Evolutionary conservation across 2,888 invertebrate species (phyloP).

Genomic region (Orchestes rusci): DNA sequence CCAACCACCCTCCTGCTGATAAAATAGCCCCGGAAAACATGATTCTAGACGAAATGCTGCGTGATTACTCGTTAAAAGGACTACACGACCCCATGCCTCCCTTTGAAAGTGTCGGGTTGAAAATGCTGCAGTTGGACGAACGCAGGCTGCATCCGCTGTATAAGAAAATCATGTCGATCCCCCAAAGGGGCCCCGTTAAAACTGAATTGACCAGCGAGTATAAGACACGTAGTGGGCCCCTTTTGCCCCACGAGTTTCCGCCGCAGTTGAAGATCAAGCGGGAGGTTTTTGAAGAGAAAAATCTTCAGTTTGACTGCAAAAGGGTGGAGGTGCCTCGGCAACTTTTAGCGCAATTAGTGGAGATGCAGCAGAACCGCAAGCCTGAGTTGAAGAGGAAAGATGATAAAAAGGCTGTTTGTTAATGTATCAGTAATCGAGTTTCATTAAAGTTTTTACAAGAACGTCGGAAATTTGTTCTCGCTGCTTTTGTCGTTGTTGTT

Average conservation of each 20-base stretch:
- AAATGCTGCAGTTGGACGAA: constrained; percentile 36
- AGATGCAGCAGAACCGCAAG: neutral
- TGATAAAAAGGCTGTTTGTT: too few relatives aligned
- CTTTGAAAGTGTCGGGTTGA: constrained; percentile 34
- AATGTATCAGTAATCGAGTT: too few relatives aligned
- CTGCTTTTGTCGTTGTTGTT: too few relatives aligned
- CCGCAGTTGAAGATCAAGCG: neutral
- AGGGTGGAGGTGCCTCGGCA: neutral
- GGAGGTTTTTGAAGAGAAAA: neutral
- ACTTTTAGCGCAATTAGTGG: neutral
- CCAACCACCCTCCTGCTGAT: constrained; percentile 27
- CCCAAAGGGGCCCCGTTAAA: too few relatives aligned
- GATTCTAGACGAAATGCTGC: constrained; percentile 34
- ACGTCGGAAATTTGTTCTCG: too few relatives aligned
- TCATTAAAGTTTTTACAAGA: too few relatives aligned
- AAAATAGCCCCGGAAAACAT: constrained; percentile 31
- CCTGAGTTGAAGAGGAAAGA: neutral
- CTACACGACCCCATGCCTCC: constrained; percentile 36
- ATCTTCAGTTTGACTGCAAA: neutral
- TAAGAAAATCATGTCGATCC: constrained; percentile 22
- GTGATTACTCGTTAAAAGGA: constrained; percentile 34
- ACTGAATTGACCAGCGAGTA: too few relatives aligned
- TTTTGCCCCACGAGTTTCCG: neutral
- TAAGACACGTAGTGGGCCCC: neutral
- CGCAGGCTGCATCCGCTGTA: constrained; percentile 38